Base-by-base conservation (phyloP, 2,113 vertebrate species). In the Octodon degus region DNA sequence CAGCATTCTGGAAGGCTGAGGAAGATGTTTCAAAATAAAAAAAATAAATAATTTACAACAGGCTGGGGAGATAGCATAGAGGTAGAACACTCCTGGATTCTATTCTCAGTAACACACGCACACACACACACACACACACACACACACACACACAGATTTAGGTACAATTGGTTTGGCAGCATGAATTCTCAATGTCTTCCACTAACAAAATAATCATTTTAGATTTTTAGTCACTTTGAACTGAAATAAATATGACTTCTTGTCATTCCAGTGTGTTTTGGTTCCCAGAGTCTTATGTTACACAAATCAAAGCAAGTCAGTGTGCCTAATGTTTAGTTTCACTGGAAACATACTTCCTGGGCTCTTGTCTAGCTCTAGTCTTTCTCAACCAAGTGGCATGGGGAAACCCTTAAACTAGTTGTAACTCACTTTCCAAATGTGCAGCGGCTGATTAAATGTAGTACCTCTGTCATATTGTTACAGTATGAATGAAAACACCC, bases 161-260 rank as follows among this genome's bases (percentile, higher is more conserved):
- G 7, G 17, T 68, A 81, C 16, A 96, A 0, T 19, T 76, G 14
- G 34, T 87, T 93, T 93, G 60, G 37, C 58, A 84, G 40, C 16
- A 72, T 84, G 32, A 97, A 72, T 53, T 82, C 19, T 94, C 72
- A 72, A 14, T 79, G 43, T 86, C 86, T 8, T 95, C 20, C 22
- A n/a, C 72, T 22, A 88, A 53, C 11, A 89, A 90, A 80, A 79
- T 55, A 68, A 81, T 92, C 6, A 24, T 91, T 96, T 93, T 96
- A 91, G 24, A 91, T 86, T 81, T 88, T 7, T 74, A 30, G 55
- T 94, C 11, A 80, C 58, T 93, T 86, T 84, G 91, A 86, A 65
- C 60, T 67, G 85, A 84, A 50, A 72, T 96, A 70, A 95, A 86
- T 94, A 72, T 67, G 37, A 53, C 12, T 90, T 76, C 9, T 93